A percentile compares a stretch with the other conserved stretches of the same genome.
These are phyloP conservation scores for Agapornis canus DNA, from an alignment of 2,797 vertebrate species.

Conservation along the genomic window DNA sequence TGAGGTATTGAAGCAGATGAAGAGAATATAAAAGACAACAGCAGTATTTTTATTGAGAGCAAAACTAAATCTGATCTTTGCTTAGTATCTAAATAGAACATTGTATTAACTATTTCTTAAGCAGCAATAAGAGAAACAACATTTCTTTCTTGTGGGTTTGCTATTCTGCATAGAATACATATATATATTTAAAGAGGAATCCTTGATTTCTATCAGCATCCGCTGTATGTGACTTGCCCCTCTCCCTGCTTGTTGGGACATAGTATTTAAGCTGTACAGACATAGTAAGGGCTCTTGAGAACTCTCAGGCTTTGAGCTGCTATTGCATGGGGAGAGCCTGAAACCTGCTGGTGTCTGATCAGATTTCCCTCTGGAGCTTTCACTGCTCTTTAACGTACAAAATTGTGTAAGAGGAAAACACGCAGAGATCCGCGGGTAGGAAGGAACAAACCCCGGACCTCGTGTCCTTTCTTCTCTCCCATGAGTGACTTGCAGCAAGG, in stretches of 20 bases:
- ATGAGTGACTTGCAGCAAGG: not conserved
- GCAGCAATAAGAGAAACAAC: not conserved
- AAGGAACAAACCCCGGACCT: not conserved
- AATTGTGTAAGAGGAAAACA: not conserved
- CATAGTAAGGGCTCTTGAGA: not conserved
- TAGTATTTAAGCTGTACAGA: not conserved
- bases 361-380: not conserved
- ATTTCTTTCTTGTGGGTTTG: not conserved
- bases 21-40: not conserved
- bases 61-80: not conserved
- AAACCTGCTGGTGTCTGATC: not conserved
- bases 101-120: not conserved
- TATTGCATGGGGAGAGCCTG: not conserved
- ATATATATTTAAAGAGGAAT: not conserved
- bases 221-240: not conserved
- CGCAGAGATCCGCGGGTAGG: not conserved
- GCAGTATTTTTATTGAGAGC: not conserved
- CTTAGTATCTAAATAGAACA: not conserved
- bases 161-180: not conserved
- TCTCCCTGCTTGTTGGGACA: not conserved
- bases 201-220: not conserved
- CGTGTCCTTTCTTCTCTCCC: not conserved
- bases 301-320: not conserved
- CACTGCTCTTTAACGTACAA: not conserved
- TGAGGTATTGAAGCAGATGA: not conserved